Evolutionary conservation across 2,113 vertebrate species (phyloP).

Genomic region (Cinclus cinclus): DNA sequence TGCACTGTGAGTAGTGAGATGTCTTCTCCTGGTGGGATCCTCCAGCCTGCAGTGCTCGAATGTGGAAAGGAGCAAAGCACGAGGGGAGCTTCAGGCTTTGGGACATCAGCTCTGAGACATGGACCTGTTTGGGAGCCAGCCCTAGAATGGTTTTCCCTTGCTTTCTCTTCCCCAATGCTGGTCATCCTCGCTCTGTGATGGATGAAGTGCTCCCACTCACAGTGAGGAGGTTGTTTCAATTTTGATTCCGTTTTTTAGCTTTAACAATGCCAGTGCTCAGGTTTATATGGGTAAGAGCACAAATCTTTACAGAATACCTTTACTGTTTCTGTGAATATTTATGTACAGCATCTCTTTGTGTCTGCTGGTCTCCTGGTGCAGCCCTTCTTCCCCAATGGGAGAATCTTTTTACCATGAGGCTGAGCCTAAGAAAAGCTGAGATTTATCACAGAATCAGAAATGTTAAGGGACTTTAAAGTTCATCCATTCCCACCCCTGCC

Average conservation of each 20-base stretch:
- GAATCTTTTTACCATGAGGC: background rate
- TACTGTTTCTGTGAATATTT: background rate
- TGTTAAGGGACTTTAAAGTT: background rate
- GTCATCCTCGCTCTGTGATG: fast-evolving
- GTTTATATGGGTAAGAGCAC: background rate
- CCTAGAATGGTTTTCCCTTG: fast-evolving
- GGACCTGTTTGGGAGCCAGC: background rate
- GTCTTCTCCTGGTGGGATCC: background rate
- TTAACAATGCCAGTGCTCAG: fast-evolving
- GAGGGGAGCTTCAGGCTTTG: background rate
- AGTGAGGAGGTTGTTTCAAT: background rate
- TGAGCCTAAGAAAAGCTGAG: background rate
- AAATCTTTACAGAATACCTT: background rate
- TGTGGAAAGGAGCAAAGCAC: background rate
- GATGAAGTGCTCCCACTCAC: fast-evolving
- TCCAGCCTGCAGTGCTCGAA: background rate
- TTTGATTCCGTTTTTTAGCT: background rate
- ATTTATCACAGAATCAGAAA: background rate
- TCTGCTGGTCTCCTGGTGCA: background rate
- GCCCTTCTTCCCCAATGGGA: background rate
- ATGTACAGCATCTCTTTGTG: background rate
- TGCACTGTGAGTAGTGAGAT: background rate
- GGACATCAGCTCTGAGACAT: fast-evolving
- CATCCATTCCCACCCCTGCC: fast-evolving
- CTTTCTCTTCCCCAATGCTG: background rate